These are phyloP conservation scores for Corynorhinus townsendii DNA, from an alignment of 2,113 vertebrate species.

Conservation along the genomic window DNA sequence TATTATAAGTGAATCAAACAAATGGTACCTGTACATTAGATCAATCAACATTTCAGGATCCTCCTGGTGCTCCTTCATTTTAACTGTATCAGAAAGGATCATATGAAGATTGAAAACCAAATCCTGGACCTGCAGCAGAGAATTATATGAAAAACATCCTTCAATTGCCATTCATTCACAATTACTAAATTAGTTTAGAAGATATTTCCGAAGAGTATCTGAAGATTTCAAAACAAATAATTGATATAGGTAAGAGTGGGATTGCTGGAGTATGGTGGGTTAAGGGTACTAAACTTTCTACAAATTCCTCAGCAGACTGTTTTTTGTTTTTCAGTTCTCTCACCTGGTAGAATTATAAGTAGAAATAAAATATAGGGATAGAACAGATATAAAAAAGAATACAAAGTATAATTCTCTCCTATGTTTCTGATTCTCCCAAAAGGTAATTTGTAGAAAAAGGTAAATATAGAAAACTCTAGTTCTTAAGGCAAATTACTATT, in stretches of 20 bases:
- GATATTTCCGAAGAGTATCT: background rate
- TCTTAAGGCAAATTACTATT: slow-evolving; percentile 2
- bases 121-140: slow-evolving; percentile 91
- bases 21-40: slow-evolving; percentile 95
- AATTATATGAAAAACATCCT: slow-evolving; percentile 7
- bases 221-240: background rate
- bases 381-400: background rate
- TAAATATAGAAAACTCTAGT: slow-evolving; percentile 11
- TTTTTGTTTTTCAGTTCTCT: background rate
- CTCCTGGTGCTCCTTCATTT: slow-evolving; percentile 99
- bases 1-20: background rate
- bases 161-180: background rate
- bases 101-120: slow-evolving; percentile 98
- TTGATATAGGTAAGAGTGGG: background rate
- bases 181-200: background rate
- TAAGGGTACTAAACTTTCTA: background rate
- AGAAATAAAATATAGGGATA: background rate
- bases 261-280: background rate
- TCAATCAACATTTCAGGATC: slow-evolving; percentile 99
- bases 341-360: background rate
- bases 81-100: slow-evolving; percentile 98
- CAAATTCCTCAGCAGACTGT: background rate
- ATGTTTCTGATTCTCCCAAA: background rate
- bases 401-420: background rate
- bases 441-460: background rate